A percentile compares a stretch with the other conserved stretches of the same genome.
These are phyloP conservation scores for Hoplostethus atlanticus DNA, from an alignment of 2,797 vertebrate genomes.

Conservation along the genomic window DNA sequence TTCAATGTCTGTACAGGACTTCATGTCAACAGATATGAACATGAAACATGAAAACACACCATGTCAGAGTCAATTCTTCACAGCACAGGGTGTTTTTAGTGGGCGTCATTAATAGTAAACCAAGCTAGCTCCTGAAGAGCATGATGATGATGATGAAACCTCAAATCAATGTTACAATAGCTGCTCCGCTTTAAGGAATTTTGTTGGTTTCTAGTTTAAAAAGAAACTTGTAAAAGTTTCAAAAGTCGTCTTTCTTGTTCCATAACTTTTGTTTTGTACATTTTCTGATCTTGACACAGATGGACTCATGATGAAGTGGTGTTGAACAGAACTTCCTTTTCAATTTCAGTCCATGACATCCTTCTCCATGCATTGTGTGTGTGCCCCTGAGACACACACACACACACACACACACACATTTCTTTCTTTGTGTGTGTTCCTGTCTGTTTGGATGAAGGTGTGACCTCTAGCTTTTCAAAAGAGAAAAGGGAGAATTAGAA, in stretches of 20 bases:
- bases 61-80: too few species aligned
- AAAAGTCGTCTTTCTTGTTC: constrained; percentile 21
- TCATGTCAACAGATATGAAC: too few species aligned
- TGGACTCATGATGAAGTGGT: constrained; percentile 28
- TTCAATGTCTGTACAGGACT: too few species aligned
- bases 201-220: constrained; percentile 30
- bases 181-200: neutral
- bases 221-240: constrained; percentile 22
- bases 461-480: constrained; percentile 76
- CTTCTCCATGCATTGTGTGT: constrained; percentile 27
- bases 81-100: too few species aligned
- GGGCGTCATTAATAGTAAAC: too few species aligned
- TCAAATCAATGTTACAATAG: constrained; percentile 24
- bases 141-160: constrained; percentile 10
- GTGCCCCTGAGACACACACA: constrained; percentile 24
- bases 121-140: neutral
- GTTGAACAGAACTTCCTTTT: constrained; percentile 33
- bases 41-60: too few species aligned
- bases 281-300: constrained; percentile 35
- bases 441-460: constrained; percentile 63
- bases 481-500: constrained; percentile 56
- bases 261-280: constrained; percentile 35
- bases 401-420: constrained; percentile 10
- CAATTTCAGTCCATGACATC: constrained; percentile 29
- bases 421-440: constrained; percentile 49